phyloP scores from a whole-genome alignment of 2,113 vertebrate species.

The Cichladusa arquata region DNA sequence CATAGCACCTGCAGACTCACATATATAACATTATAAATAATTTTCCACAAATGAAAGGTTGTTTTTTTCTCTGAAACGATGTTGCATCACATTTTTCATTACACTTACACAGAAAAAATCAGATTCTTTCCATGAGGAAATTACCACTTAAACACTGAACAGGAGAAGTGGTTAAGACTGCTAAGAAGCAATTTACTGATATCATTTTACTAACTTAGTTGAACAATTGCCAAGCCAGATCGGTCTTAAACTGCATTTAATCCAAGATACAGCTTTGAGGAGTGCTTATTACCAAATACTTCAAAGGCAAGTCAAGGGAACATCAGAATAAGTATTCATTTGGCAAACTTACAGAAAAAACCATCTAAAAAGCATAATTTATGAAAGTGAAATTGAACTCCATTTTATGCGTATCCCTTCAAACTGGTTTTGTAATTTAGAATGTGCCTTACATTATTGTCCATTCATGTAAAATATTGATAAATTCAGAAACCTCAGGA shows the following conservation, averaged over 20 bases:
- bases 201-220: neutral
- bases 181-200: neutral
- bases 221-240: neutral
- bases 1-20: neutral
- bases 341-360: neutral
- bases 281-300: neutral
- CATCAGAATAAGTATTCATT: neutral
- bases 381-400: neutral
- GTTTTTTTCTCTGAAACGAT: fast-evolving
- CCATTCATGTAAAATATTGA: neutral
- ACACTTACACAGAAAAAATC: neutral
- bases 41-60: neutral
- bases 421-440: neutral
- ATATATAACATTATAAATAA: neutral
- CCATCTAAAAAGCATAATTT: neutral
- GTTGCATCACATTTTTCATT: neutral
- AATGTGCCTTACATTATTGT: neutral
- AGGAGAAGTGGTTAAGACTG: neutral
- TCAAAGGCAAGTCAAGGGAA: neutral
- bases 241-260: neutral
- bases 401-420: neutral
- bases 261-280: neutral
- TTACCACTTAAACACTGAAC: neutral
- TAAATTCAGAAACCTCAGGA: neutral
- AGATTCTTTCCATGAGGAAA: neutral